phyloP scores from a whole-genome alignment of 2,888 invertebrate genomes.

The Sepiola atlantica region DNA sequence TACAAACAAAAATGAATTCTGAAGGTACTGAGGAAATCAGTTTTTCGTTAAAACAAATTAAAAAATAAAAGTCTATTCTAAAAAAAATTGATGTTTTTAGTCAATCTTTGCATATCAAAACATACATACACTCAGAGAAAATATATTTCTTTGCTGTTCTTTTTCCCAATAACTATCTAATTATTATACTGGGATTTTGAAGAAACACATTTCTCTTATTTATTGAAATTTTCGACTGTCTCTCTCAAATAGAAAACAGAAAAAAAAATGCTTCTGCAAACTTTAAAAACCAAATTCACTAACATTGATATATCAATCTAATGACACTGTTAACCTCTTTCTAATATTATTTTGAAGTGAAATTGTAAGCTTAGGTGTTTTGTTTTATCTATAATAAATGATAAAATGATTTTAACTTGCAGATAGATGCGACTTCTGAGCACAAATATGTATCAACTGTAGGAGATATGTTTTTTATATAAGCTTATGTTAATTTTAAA shows the following conservation, averaged over 20 bases:
- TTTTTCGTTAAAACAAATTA: neutral
- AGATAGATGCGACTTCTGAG: too few species aligned
- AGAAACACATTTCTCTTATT: neutral
- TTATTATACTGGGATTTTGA: constrained; percentile 32
- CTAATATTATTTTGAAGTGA: neutral
- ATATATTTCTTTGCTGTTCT: neutral
- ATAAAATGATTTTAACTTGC: too few species aligned
- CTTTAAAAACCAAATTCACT: neutral
- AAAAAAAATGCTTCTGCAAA: neutral
- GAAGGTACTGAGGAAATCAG: neutral
- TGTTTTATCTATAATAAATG: neutral
- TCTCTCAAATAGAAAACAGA: neutral
- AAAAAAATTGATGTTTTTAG: neutral
- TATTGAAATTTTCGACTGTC: neutral
- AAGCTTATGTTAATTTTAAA: too few species aligned
- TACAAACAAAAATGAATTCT: constrained; percentile 6
- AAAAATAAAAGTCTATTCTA: neutral
- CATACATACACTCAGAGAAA: neutral
- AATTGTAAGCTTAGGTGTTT: neutral
- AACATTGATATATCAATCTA: neutral
- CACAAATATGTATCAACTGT: too few species aligned
- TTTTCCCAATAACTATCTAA: neutral
- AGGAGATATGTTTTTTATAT: too few species aligned
- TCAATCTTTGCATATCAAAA: constrained; percentile 32
- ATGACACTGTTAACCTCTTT: neutral